These are phyloP conservation scores for Synergus laeviventris DNA, from an alignment of 2,888 invertebrate genomes.

Conservation along the genomic window DNA sequence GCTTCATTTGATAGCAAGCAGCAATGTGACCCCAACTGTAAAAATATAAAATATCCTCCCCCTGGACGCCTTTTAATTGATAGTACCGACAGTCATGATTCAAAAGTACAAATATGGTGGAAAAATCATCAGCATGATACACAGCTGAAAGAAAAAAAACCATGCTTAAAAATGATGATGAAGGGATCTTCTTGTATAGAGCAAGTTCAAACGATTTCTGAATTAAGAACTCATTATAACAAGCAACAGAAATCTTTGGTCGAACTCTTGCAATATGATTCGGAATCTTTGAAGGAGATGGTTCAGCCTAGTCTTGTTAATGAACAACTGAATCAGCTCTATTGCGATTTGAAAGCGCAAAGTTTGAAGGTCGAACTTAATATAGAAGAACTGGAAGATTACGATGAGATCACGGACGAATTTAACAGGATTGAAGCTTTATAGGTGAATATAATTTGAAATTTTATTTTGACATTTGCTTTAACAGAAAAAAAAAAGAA, in stretches of 20 bases:
- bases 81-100: constrained; percentile 27
- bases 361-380: constrained; percentile 79
- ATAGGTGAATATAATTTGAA: no score
- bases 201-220: constrained; percentile 81
- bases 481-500: no score
- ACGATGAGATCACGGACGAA: not conserved
- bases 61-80: constrained; percentile 27
- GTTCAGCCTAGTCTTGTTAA: constrained; percentile 83
- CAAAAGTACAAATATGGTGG: constrained; percentile 18
- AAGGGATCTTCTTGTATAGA: constrained; percentile 84
- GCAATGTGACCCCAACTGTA: not conserved
- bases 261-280: constrained; percentile 81
- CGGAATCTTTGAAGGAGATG: constrained; percentile 78
- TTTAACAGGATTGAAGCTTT: no score
- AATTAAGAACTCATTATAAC: constrained; percentile 85
- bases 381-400: constrained; percentile 80
- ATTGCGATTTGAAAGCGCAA: constrained; percentile 83
- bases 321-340: constrained; percentile 84
- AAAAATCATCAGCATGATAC: constrained; percentile 13
- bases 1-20: constrained; percentile 30
- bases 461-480: no score
- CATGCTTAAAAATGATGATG: constrained; percentile 52
- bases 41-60: not conserved
- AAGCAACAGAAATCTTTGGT: constrained; percentile 78
- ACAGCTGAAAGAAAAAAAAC: constrained; percentile 14